phyloP scores from a whole-genome alignment of 2,888 invertebrate genomes.

The Stenolophus ochropezus region DNA sequence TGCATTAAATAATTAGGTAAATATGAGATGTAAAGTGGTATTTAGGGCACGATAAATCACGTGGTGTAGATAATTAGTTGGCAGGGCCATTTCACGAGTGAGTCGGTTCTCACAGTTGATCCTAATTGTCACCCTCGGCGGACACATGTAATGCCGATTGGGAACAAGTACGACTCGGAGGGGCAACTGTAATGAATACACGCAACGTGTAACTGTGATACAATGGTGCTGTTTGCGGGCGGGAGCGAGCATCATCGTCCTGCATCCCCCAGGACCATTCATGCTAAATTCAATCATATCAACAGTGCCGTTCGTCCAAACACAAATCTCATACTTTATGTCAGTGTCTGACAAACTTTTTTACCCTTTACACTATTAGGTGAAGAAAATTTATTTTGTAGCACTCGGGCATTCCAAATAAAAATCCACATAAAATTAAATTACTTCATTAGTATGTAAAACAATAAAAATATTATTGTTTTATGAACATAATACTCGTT shows the following conservation, averaged over 20 bases:
- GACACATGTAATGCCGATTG: conserved; percentile 54
- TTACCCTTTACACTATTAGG: no score
- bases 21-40: neutral
- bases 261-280: neutral
- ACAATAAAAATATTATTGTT: no score
- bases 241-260: conserved; percentile 34
- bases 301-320: conserved; percentile 18
- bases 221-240: conserved; percentile 54
- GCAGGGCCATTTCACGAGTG: conserved; percentile 19
- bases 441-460: no score
- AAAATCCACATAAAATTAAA: no score
- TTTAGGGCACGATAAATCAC: conserved; percentile 8
- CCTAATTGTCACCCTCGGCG: conserved; percentile 42
- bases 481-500: no score
- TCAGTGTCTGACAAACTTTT: no score
- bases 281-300: conserved; percentile 25
- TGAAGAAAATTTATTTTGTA: no score
- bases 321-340: neutral
- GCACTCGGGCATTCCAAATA: no score
- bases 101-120: conserved; percentile 50
- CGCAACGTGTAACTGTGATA: conserved; percentile 51
- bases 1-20: neutral
- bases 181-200: conserved; percentile 53
- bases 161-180: neutral
- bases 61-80: conserved; percentile 1